Evolutionary conservation across 2,888 invertebrate species (phyloP), one percentile per base, ranked within the genome.

Genomic region (Oeneis ivallda): DNA sequence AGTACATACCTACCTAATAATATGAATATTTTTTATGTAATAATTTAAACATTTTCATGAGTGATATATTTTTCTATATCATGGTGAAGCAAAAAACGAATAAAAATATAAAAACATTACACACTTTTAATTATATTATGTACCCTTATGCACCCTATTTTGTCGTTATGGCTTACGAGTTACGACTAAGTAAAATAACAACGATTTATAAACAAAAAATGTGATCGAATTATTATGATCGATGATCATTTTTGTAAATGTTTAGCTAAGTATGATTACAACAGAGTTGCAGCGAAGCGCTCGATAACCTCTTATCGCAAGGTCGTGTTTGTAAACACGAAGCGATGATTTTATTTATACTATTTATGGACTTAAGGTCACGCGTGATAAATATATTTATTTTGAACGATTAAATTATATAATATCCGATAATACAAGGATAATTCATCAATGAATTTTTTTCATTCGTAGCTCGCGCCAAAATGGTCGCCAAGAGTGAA

Each of bases 311-410:
- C 80, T 81, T 83, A 84, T 83, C 83, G 72, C 70, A 75, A 79
- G 80, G 81, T 82, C 79, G 68, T 85, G 84, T 86, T 86, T 85
- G 82, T 87, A 86, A 86, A 86, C 83, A 86, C 73, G 75, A 78
- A 76, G 79, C 72, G 75, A 74, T 73, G 72, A 66, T 70, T 78
- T 73, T 74, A 77, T 75, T 80, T 78, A 79, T 78, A 77, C 74
- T 9, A 5, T 34, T 9, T 72, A 66, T 53, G 41, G 71, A 77
- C 78, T 74, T 78, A 78, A 83, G 79, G 78, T 81, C 76, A 76
- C 66, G 70, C 50, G 70, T 70, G 74, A 68, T 71, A 71, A 75
- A 69, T 26, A 64, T 56, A 62, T 60, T 37, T 37, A 59, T 59
- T 59, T 41, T 45, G 62, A 61, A 19, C 58, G 45, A 62, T 67